phyloP scores from a whole-genome alignment of 2,888 invertebrate species.

The Erpobdella octoculata region DNA sequence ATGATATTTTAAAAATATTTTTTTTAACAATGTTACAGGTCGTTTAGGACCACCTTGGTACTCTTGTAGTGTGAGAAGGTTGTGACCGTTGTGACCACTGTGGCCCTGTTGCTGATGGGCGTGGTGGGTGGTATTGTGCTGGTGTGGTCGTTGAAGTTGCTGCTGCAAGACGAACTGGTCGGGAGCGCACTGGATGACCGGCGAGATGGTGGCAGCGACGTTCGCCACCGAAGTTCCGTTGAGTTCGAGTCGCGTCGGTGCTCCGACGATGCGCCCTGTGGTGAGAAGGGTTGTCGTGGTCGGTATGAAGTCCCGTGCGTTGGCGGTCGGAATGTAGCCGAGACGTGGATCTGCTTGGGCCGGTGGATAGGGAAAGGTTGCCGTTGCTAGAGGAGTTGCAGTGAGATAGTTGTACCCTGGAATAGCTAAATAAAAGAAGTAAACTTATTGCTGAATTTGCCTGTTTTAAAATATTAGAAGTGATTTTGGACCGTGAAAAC shows the following conservation, averaged over 20 bases:
- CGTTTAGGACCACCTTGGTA: constrained; percentile 10
- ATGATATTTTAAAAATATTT: too few species aligned
- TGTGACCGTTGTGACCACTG: too few species aligned
- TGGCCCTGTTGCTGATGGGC: neutral
- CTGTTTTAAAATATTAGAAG: neutral
- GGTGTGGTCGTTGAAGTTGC: constrained; percentile 1
- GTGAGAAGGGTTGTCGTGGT: neutral
- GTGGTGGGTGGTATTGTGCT: neutral
- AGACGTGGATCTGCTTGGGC: neutral
- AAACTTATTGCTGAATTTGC: neutral
- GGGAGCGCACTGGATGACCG: constrained; percentile 1
- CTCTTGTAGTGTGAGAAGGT: neutral
- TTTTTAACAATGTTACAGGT: too few species aligned
- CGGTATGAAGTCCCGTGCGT: neutral
- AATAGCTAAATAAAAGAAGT: constrained; percentile 19
- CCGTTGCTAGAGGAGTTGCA: constrained; percentile 24
- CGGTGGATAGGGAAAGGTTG: constrained; percentile 23
- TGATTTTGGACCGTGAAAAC: too few species aligned
- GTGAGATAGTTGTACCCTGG: constrained; percentile 33
- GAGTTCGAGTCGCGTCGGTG: constrained; percentile 21
- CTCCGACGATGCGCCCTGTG: neutral
- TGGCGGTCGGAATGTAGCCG: neutral
- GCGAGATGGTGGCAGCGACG: constrained; percentile 12
- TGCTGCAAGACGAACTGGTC: neutral
- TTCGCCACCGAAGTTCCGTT: neutral